Evolutionary conservation across 92 coral and sea anemone genomes (phyloP).

Genomic region (Scolanthus callimorphus): DNA sequence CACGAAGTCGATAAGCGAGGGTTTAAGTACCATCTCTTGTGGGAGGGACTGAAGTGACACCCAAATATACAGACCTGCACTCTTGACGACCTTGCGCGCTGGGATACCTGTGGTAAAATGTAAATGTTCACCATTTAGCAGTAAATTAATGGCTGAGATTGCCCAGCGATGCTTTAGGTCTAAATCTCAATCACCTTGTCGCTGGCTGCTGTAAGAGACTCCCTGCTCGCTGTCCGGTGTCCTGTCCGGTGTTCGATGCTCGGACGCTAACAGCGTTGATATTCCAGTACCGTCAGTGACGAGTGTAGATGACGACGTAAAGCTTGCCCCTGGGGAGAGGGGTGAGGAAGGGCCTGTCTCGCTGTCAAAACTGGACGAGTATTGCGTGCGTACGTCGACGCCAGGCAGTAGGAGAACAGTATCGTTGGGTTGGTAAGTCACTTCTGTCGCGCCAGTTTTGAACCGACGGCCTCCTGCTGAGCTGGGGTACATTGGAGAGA

Average conservation of each 20-base stretch:
- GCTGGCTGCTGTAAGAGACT: background rate
- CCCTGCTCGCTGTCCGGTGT: too few relatives aligned
- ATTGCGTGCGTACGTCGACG: slow-evolving; percentile 90
- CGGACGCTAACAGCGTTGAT: slow-evolving; percentile 20
- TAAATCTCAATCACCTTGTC: too few relatives aligned
- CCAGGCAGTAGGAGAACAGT: slow-evolving; percentile 83
- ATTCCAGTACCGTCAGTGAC: slow-evolving; percentile 23
- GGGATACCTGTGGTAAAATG: too few relatives aligned
- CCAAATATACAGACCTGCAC: slow-evolving; percentile 86
- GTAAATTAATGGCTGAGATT: too few relatives aligned
- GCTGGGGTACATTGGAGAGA: slow-evolving; percentile 46
- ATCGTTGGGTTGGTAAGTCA: slow-evolving; percentile 64
- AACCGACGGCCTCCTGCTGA: slow-evolving; percentile 51
- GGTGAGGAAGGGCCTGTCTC: slow-evolving; percentile 24
- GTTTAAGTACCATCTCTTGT: slow-evolving; percentile 94
- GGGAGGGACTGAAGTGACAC: slow-evolving; percentile 89
- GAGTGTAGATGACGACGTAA: slow-evolving; percentile 11
- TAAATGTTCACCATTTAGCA: too few relatives aligned
- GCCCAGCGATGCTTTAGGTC: too few relatives aligned
- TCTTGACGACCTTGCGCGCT: slow-evolving; percentile 63
- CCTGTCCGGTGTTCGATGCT: slow-evolving; percentile 12
- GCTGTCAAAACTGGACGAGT: slow-evolving; percentile 78
- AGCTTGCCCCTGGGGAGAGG: slow-evolving; percentile 4
- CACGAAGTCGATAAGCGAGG: slow-evolving; percentile 85
- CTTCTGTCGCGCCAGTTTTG: slow-evolving; percentile 61